Conservation (phyloP, 2,888 invertebrate species). For the Icerya purchasi region DNA sequence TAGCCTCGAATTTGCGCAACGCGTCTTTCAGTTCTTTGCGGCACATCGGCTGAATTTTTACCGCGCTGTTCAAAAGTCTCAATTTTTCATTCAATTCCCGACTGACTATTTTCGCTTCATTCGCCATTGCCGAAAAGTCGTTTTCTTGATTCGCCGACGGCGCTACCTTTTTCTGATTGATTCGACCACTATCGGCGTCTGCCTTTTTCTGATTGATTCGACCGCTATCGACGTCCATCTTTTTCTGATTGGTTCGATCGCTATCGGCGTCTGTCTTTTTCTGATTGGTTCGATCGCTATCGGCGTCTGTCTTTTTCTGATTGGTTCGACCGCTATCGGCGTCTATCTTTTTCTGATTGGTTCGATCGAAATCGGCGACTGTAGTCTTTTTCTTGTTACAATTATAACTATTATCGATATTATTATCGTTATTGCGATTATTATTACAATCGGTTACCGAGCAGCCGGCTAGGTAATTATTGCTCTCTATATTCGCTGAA, state of each 20-base stretch:
- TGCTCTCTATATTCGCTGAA: constrained; percentile 40
- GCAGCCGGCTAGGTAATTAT: constrained; percentile 5
- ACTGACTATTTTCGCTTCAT: constrained; percentile 4
- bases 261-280: neutral
- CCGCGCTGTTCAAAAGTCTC: neutral
- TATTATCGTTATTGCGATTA: neutral
- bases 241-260: neutral
- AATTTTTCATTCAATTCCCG: constrained; percentile 1
- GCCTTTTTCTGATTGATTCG: too few species aligned
- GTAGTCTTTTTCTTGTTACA: too few species aligned
- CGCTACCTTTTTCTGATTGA: too few species aligned
- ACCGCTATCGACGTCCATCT: too few species aligned
- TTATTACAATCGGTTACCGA: neutral
- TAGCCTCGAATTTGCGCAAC: constrained; percentile 19
- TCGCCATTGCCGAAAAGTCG: neutral
- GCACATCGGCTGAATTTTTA: neutral
- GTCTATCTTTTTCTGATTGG: neutral
- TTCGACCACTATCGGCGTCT: too few species aligned
- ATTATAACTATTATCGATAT: neutral
- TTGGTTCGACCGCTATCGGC: constrained; percentile 1
- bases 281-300: neutral
- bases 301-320: neutral
- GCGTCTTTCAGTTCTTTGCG: constrained; percentile 29
- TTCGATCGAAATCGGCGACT: neutral
- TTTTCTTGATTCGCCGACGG: too few species aligned